A percentile compares a stretch with the other conserved stretches of the same genome.
phyloP scores from a whole-genome alignment of 2,797 vertebrate genomes.

The Cossypha niveicapilla region DNA sequence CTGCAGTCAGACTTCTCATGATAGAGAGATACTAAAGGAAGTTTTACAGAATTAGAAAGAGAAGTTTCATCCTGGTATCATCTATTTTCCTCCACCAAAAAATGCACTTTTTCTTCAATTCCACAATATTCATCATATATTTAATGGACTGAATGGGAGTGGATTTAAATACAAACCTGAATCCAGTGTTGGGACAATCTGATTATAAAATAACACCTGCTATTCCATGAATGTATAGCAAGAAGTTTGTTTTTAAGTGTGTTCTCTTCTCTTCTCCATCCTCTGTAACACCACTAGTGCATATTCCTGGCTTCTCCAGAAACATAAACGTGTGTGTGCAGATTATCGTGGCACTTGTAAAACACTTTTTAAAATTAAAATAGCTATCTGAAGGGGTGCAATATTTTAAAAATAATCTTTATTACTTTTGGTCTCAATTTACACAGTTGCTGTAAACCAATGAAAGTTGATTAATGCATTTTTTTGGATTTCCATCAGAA shows the following conservation, averaged over 20 bases:
- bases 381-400: neutral
- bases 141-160: neutral
- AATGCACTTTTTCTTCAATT: neutral
- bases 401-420: neutral
- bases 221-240: neutral
- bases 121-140: neutral
- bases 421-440: neutral
- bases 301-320: neutral
- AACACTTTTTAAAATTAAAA: neutral
- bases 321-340: neutral
- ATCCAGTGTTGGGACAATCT: neutral
- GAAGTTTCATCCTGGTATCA: neutral
- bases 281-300: neutral
- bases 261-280: neutral
- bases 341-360: neutral
- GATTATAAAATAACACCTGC: neutral
- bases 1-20: neutral
- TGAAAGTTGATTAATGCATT: fast-evolving
- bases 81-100: neutral
- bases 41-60: neutral
- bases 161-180: neutral
- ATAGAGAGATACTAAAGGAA: neutral
- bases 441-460: neutral
- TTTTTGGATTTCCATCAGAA: neutral
- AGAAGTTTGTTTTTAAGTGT: neutral